These are phyloP conservation scores for Cliona cf. orientalis DNA, from an alignment of 37 sponge, comb jelly and placozoan species.

Conservation along the genomic window DNA sequence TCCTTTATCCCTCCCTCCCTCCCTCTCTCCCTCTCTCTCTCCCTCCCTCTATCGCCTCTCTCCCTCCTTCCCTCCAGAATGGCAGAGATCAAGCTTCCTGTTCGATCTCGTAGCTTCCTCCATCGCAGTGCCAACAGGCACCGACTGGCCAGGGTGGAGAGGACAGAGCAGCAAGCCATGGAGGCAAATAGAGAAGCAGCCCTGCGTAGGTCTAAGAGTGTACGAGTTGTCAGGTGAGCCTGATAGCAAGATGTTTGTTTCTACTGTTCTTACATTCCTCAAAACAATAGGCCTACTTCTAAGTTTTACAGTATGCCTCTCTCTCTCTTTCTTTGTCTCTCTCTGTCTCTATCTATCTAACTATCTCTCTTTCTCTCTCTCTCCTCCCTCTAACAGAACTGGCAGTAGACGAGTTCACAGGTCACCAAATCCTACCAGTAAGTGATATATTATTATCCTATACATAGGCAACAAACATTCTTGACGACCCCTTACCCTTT, in stretches of 20 bases:
- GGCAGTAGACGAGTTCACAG: conserved; percentile 45
- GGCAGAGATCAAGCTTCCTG: not conserved
- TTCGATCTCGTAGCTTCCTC: not conserved
- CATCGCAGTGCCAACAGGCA: not conserved
- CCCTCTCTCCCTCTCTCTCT: too few species aligned
- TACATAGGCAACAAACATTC: not conserved
- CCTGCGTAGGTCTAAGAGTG: conserved; percentile 33
- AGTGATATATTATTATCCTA: not conserved
- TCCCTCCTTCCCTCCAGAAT: not conserved
- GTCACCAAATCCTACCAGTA: not conserved
- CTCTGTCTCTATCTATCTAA: not conserved
- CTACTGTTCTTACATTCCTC: not conserved
- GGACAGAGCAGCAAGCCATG: conserved; percentile 57
- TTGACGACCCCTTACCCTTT: not conserved
- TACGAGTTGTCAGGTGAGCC: conserved; percentile 29
- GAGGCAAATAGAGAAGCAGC: conserved; percentile 44
- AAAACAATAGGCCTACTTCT: not conserved
- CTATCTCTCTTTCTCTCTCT: not conserved
- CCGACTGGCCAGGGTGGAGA: not conserved
- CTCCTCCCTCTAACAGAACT: conserved; percentile 29
- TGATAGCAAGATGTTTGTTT: not conserved
- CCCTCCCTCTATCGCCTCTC: not conserved
- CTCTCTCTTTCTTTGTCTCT: not conserved
- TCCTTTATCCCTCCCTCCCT: too few species aligned
- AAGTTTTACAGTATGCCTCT: not conserved